Percentiles rank a stretch among this genome's conserved stretches.
Evolutionary conservation across 1,140 invertebrate genomes (phyloP).

Genomic region (Lamellibrachia luymesi): DNA sequence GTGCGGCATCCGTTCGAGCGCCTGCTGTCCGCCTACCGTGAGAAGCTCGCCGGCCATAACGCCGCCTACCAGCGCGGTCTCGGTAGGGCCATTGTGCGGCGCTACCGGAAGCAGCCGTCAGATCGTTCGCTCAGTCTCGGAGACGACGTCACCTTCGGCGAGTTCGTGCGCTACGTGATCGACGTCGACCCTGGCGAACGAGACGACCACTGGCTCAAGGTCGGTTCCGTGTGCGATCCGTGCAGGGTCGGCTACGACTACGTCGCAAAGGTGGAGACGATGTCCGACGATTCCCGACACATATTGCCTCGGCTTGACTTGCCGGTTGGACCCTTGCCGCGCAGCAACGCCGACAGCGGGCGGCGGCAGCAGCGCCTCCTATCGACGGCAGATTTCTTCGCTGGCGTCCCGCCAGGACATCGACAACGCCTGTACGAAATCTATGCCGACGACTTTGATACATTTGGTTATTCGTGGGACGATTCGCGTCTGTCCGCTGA

Average conservation of each 20-base stretch:
- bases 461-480: too few species aligned
- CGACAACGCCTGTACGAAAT: too few species aligned
- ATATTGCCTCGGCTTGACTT: neutral
- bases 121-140: neutral
- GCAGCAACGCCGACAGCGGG: too few species aligned
- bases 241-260: neutral
- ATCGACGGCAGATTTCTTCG: too few species aligned
- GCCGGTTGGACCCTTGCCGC: too few species aligned
- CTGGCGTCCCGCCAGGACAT: too few species aligned
- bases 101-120: neutral
- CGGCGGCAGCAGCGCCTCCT: too few species aligned
- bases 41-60: neutral
- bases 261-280: neutral
- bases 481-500: neutral
- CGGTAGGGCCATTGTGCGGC: neutral
- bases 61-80: neutral
- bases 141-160: neutral
- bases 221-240: neutral
- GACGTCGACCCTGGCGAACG: neutral
- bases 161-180: neutral
- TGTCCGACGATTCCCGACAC: neutral
- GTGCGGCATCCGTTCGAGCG: neutral
- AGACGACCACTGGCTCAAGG: neutral
- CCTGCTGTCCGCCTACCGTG: neutral
- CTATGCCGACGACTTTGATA: too few species aligned